These are phyloP conservation scores for Pelodiscus sinensis DNA, from an alignment of 2,113 vertebrate genomes.

Conservation along the genomic window DNA sequence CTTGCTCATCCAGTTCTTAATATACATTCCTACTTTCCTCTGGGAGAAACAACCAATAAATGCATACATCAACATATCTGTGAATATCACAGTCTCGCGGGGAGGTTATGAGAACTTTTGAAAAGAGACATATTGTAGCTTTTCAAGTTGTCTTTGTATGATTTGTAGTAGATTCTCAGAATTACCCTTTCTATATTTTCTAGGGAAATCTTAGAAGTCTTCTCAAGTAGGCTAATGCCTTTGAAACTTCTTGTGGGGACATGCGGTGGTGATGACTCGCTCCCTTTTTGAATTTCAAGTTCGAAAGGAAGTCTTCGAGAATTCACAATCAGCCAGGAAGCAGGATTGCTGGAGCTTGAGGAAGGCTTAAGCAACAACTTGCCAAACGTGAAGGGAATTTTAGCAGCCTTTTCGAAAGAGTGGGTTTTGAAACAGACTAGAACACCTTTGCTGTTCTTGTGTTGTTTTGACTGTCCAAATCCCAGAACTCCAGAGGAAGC, in stretches of 20 bases:
- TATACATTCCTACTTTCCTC: background rate
- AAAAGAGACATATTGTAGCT: background rate
- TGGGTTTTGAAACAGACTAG: background rate
- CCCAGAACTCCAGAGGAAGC: background rate
- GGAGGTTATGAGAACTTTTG: background rate
- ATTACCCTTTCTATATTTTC: background rate
- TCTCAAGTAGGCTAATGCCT: background rate
- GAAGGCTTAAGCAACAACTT: background rate
- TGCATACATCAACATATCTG: background rate
- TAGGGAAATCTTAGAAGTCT: background rate
- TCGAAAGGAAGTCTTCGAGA: background rate
- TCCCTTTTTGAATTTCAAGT: background rate
- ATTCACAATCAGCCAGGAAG: background rate
- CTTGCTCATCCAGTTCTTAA: background rate
- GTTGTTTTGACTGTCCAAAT: background rate
- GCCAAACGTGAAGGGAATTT: background rate
- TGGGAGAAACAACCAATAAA: background rate
- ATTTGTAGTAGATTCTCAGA: background rate
- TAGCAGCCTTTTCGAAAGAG: rapidly evolving
- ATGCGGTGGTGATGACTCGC: rapidly evolving
- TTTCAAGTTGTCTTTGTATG: background rate
- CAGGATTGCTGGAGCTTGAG: rapidly evolving
- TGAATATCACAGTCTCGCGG: background rate
- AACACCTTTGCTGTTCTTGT: background rate
- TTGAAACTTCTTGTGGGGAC: background rate